phyloP scores from a whole-genome alignment of 2,113 vertebrate species.

The Tympanuchus pallidicinctus region DNA sequence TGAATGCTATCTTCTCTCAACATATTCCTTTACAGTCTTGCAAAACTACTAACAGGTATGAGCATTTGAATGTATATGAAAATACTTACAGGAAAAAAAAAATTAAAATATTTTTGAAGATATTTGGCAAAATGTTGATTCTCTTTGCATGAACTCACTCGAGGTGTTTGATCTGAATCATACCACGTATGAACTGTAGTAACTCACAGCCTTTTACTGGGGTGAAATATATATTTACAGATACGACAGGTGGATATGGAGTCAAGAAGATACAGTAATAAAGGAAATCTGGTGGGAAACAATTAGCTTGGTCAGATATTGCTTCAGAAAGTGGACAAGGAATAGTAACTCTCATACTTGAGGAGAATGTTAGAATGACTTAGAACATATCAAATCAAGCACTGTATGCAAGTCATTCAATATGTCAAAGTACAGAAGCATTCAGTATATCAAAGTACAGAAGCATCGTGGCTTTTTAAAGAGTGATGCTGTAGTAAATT shows the following conservation, averaged over 20 bases:
- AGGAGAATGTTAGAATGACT: not conserved
- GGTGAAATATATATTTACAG: not conserved
- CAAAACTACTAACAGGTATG: not conserved
- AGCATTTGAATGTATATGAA: not conserved
- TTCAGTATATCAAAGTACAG: not conserved
- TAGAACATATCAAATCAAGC: not conserved
- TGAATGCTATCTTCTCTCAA: not conserved
- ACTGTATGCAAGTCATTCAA: not conserved
- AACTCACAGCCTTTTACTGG: not conserved
- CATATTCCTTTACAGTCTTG: not conserved
- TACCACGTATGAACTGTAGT: not conserved
- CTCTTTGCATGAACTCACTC: not conserved
- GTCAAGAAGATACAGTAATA: not conserved
- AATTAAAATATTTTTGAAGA: not conserved
- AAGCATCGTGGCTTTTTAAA: constrained; percentile 19
- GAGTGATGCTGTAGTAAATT: not conserved
- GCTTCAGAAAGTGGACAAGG: not conserved
- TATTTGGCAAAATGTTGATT: not conserved
- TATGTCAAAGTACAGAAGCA: not conserved
- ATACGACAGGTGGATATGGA: not conserved
- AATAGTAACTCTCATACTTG: not conserved
- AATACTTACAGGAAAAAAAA: not conserved
- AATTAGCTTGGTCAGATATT: not conserved
- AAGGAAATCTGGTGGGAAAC: not conserved
- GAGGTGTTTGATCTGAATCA: not conserved